A percentile compares a stretch with the other conserved stretches of the same genome.
phyloP scores from a whole-genome alignment of 1,140 invertebrate genomes.

The Rhyzopertha dominica region DNA sequence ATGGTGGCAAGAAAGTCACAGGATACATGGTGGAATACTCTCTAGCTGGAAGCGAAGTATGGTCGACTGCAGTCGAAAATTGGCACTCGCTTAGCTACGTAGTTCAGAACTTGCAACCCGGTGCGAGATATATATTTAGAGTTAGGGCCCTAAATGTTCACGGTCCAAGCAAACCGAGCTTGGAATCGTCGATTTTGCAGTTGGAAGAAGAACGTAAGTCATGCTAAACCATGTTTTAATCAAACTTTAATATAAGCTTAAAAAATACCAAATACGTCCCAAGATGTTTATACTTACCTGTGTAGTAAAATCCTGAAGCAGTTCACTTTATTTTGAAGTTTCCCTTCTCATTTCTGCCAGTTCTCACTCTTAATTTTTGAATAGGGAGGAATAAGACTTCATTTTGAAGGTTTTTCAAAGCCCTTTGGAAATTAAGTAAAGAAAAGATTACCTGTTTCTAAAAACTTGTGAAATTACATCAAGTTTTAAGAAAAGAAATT shows the following conservation, averaged over 20 bases:
- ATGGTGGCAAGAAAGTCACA: slow-evolving; percentile 78
- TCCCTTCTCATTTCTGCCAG: no score
- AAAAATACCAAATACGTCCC: neutral
- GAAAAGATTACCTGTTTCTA: no score
- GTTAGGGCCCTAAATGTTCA: slow-evolving; percentile 74
- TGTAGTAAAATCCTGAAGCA: no score
- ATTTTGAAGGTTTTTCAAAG: no score
- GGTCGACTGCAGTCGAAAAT: slow-evolving; percentile 55
- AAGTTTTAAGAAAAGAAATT: no score
- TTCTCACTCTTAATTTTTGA: no score
- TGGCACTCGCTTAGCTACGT: slow-evolving; percentile 62
- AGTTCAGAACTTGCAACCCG: slow-evolving; percentile 52
- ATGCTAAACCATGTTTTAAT: neutral
- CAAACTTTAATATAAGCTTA: neutral
- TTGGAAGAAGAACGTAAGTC: slow-evolving; percentile 44
- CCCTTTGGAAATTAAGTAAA: no score
- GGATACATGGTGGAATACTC: slow-evolving; percentile 77
- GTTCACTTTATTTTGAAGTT: no score
- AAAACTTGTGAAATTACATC: no score
- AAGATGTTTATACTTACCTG: no score
- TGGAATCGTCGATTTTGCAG: slow-evolving; percentile 50
- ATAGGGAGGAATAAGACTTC: no score
- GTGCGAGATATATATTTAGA: slow-evolving; percentile 63
- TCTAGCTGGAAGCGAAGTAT: slow-evolving; percentile 50
- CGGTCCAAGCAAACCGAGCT: slow-evolving; percentile 66